Evolutionary conservation across 2,888 invertebrate genomes (phyloP), one percentile per base, ranked within the genome.

Genomic region (Kryphioiulus occultus): DNA sequence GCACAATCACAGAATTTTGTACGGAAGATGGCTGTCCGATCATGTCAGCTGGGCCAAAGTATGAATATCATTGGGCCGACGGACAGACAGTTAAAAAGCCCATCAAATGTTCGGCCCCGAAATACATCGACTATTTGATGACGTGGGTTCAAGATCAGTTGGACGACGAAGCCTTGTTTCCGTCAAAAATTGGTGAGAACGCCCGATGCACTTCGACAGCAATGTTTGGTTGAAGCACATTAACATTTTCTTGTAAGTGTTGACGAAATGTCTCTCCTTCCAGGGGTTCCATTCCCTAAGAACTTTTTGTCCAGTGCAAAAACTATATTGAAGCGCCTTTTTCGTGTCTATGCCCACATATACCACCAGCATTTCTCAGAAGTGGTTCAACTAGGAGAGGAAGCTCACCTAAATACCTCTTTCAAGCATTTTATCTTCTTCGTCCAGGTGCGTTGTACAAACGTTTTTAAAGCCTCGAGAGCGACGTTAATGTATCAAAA

Each of bases 371-470:
- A 99, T 94, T 99, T 99, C 93, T 95, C 96, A 88, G 97, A 99
- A 94, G 98, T 99, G 89, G 98, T 99, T 88, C 97, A 98, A 92
- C 94, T 99, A 88, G 98, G 98, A 87, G 99, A 99, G 93, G 99
- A 99, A 92, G 99, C 99, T 87, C 99, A 99, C 92, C 95, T 99
- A 90, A 99, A 99, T 93, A 99, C 99, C 89, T 98, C 98, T 90
- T 99, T 99, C 94, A 99, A 99, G 92, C 99, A 99, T 94, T 99
- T 99, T 92, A 99, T 99, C 92, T 99, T 98, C 93, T 98, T 98
- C 92, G 97, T 98, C 89, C 96, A 97, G 94, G 97, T 95, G 91
- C 90, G 90, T 15, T 10, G 15, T 10, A 9, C 30, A 0, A 12
- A 35, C 7, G 35, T 35, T 35, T 35, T 35, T 35, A 2, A 83